Percentiles rank a stretch among this genome's conserved stretches.
phyloP scores from a whole-genome alignment of 2,113 vertebrate species.

The Irena cyanogastra region DNA sequence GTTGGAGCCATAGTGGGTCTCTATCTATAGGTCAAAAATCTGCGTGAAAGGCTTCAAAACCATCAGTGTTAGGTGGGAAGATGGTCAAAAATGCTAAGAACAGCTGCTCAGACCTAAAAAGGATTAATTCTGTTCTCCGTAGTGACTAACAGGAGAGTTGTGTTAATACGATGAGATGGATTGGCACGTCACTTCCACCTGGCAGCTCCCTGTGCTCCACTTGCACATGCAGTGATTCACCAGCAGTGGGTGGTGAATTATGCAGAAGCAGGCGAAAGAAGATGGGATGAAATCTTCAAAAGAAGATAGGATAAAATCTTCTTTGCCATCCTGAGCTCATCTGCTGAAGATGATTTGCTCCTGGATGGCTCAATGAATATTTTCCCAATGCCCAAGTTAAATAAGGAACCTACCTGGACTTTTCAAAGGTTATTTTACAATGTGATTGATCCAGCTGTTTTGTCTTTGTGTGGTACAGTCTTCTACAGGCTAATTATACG shows the following conservation, averaged over 20 bases:
- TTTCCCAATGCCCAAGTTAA: not conserved
- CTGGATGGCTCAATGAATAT: not conserved
- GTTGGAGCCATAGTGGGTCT: not conserved
- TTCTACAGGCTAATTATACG: not conserved
- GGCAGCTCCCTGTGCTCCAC: slow-evolving; percentile 12
- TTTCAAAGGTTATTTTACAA: not conserved
- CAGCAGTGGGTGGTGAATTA: slow-evolving; percentile 57
- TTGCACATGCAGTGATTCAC: slow-evolving; percentile 56
- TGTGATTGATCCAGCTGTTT: not conserved
- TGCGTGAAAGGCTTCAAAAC: not conserved
- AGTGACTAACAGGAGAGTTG: slow-evolving; percentile 44
- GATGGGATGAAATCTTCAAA: not conserved
- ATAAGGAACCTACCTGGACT: not conserved
- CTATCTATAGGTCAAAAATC: not conserved
- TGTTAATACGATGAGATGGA: not conserved
- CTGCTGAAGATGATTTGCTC: not conserved
- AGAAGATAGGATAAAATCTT: not conserved
- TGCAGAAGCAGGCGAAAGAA: not conserved
- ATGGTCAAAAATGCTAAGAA: not conserved
- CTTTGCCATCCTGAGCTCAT: not conserved
- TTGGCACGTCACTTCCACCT: slow-evolving; percentile 29
- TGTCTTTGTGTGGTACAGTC: not conserved
- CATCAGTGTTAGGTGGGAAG: not conserved
- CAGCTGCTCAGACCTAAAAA: not conserved
- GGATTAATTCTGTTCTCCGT: not conserved